Percentiles rank a stretch among this genome's conserved stretches.
These are phyloP conservation scores for Muschampia plurimacula DNA, from an alignment of 2,888 invertebrate species.

Conservation along the genomic window DNA sequence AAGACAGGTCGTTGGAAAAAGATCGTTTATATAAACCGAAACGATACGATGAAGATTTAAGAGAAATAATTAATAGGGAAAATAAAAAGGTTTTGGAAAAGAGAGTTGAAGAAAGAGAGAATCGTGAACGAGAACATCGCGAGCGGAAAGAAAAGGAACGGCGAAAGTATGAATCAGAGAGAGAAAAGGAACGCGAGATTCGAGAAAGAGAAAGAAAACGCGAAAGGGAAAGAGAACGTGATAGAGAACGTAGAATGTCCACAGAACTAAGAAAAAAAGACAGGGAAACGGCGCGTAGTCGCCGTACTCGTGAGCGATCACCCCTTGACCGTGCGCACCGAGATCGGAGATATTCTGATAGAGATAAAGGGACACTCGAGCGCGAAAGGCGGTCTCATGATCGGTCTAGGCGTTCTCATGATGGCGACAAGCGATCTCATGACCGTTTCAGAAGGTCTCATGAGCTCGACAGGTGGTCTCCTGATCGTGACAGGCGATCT, in stretches of 20 bases:
- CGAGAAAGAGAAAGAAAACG: slow-evolving; percentile 65
- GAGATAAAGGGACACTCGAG: slow-evolving; percentile 56
- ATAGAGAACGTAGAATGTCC: slow-evolving; percentile 47
- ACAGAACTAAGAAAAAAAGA: slow-evolving; percentile 50
- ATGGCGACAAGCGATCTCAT: slow-evolving; percentile 42
- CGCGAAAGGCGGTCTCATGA: slow-evolving; percentile 43
- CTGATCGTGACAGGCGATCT: slow-evolving; percentile 36
- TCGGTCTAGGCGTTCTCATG: slow-evolving; percentile 55
- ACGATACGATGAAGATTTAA: slow-evolving; percentile 75
- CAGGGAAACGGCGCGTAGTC: slow-evolving; percentile 48
- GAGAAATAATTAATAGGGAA: slow-evolving; percentile 69
- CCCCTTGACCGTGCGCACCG: slow-evolving; percentile 47
- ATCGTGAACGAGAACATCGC: slow-evolving; percentile 67
- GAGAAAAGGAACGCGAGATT: slow-evolving; percentile 62
- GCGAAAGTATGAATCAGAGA: slow-evolving; percentile 50
- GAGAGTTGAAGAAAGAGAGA: slow-evolving; percentile 70
- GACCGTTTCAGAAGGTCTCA: slow-evolving; percentile 54
- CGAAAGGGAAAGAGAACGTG: slow-evolving; percentile 63
- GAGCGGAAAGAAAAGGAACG: slow-evolving; percentile 70
- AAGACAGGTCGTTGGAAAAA: slow-evolving; percentile 61
- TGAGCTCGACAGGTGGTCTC: slow-evolving; percentile 12
- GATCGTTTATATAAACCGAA: slow-evolving; percentile 58
- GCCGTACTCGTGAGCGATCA: slow-evolving; percentile 52
- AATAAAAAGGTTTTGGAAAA: slow-evolving; percentile 63
- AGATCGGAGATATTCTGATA: slow-evolving; percentile 52